Evolutionary conservation across 2,113 vertebrate genomes (phyloP).

Genomic region (Xiphias gladius): DNA sequence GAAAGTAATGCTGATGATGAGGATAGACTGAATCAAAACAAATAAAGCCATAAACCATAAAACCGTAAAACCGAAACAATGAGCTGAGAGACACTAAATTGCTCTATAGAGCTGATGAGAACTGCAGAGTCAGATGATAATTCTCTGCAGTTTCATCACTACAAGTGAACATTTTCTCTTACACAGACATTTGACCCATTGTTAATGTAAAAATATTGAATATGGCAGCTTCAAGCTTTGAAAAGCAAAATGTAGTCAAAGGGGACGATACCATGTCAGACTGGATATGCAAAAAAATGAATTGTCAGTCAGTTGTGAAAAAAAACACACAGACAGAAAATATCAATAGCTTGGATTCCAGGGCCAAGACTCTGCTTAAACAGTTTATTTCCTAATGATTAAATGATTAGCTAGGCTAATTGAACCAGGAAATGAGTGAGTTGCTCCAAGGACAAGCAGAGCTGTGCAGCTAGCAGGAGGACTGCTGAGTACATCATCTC

Average conservation of each 20-base stretch:
- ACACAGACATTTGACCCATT: not conserved
- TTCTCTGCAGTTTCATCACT: not conserved
- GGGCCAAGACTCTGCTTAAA: slow-evolving; percentile 54
- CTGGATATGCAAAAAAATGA: not conserved
- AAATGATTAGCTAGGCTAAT: slow-evolving; percentile 75
- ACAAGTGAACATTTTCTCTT: not conserved
- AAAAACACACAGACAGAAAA: slow-evolving; percentile 29
- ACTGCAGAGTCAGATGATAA: not conserved
- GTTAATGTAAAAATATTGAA: not conserved
- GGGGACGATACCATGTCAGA: no score
- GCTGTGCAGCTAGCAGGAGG: slow-evolving; percentile 31
- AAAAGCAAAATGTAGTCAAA: not conserved
- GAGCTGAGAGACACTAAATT: not conserved
- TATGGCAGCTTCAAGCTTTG: not conserved
- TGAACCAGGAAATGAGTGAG: slow-evolving; percentile 74
- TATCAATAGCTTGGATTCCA: slow-evolving; percentile 54
- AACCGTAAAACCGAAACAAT: slow-evolving; percentile 1
- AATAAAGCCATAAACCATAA: not conserved
- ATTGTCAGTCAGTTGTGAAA: not conserved
- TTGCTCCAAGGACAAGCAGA: slow-evolving; percentile 63
- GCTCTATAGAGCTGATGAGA: no score
- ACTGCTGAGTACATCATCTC: slow-evolving; percentile 56
- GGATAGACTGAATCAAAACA: not conserved
- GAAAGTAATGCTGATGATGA: not conserved
- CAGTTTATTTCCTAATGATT: slow-evolving; percentile 76